Percentiles rank a stretch among this genome's conserved stretches.
Conservation (phyloP, 92 coral and sea anemone genomes). For the Muricea muricata region DNA sequence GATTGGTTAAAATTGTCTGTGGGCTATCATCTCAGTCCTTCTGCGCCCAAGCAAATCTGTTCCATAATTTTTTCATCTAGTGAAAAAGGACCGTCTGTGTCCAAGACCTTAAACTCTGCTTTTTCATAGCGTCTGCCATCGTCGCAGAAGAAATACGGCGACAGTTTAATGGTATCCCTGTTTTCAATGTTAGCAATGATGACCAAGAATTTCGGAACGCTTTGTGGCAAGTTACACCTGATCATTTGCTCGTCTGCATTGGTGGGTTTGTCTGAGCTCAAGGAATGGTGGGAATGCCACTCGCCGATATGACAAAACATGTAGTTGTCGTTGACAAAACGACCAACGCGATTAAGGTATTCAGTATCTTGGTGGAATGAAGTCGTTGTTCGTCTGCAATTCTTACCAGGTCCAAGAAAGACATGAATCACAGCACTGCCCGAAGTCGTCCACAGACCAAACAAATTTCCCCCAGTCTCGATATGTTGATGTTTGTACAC, state of each 20-base stretch:
- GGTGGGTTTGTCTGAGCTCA: conserved; percentile 75
- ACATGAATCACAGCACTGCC: conserved; percentile 67
- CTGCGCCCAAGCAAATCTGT: background rate
- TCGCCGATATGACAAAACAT: conserved; percentile 94
- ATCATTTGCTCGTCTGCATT: conserved; percentile 73
- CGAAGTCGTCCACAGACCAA: conserved; percentile 80
- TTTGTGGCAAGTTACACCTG: conserved; percentile 71
- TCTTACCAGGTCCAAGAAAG: conserved; percentile 81
- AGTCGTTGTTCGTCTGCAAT: conserved; percentile 61
- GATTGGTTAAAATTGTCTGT: too few relatives aligned
- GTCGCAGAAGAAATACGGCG: conserved; percentile 27
- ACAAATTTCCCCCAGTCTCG: conserved; percentile 75
- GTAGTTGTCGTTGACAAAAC: conserved; percentile 61
- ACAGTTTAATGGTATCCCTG: background rate
- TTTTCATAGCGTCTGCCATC: background rate
- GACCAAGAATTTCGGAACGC: conserved; percentile 70
- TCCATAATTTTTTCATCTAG: background rate
- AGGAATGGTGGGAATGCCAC: conserved; percentile 92
- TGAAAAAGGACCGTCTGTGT: background rate
- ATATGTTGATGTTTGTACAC: conserved; percentile 13
- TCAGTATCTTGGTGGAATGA: conserved; percentile 80
- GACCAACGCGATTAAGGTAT: conserved; percentile 76
- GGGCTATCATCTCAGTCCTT: too few relatives aligned
- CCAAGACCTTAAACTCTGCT: conserved; percentile 4
- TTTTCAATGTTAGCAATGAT: conserved; percentile 76